Evolutionary conservation across 2,113 vertebrate genomes (phyloP), one percentile per base, ranked within the genome.

Genomic region (Sturnira hondurensis): DNA sequence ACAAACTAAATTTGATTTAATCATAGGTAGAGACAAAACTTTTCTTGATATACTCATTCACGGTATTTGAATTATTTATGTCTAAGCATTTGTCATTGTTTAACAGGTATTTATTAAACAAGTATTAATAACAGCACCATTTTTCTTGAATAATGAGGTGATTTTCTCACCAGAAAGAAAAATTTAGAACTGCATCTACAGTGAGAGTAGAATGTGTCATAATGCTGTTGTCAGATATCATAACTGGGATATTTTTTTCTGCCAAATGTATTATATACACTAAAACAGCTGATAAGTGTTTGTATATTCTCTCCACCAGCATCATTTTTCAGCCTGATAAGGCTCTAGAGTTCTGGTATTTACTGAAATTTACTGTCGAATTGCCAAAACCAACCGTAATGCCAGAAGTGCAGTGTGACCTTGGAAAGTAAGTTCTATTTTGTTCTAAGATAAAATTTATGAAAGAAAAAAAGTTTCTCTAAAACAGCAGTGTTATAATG

Each of bases 261-360:
- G 67, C 38, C 54, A 86, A 31, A 24, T 74, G 65, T 81, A 50
- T 92, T 82, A 78, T 58, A 65, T 11, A 96, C 52, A 83, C 50
- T 70, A 96, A 65, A 91, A 83, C 2, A 7, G 43, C 65, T 96
- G 31, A 96, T 31, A 92, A 77, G 5, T 58, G 82, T 81, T 94
- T 96, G 22, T 68, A 17, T 92, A n/a, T 94, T 95, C 0, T 98
- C 63, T 97, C 4, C 56, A 86, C 95, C 54, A 99, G 99, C 87
- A 96, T 99, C 85, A 93, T 99, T 97, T 99, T 99, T 96, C 98
- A 98, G 78, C 99, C 99, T 20, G 98, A 99, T 63, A 5, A 63
- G 28, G 11, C 98, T 86, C 98, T 97, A 88, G 99, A 99, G 77
- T 99, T 99, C 95, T 99, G 99, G 99, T 99, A 99, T 93, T 98